Evolutionary conservation across 2,888 invertebrate genomes (phyloP).

Genomic region (Drosophila kambysellisi): DNA sequence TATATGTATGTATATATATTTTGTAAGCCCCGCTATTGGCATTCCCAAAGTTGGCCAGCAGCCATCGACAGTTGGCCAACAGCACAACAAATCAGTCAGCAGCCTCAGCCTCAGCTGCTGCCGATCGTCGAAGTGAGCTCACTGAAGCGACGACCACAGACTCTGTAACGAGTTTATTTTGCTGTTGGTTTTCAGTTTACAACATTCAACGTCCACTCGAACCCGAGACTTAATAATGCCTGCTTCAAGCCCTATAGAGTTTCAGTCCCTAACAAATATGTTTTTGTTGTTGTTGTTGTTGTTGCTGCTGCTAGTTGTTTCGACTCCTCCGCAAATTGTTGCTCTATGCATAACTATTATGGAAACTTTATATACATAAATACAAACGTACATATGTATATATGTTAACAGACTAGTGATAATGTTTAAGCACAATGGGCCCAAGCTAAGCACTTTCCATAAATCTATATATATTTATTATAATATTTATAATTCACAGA

Average conservation of each 20-base stretch:
- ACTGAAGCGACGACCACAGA: constrained; percentile 44
- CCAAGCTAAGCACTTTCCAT: neutral
- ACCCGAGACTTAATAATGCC: constrained; percentile 3
- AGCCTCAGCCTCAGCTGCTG: constrained; percentile 36
- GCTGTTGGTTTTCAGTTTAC: constrained; percentile 13
- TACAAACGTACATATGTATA: neutral
- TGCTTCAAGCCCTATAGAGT: constrained; percentile 21
- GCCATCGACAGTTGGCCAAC: constrained; percentile 58
- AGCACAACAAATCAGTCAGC: constrained; percentile 71
- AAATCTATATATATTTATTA: neutral
- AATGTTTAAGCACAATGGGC: constrained; percentile 7
- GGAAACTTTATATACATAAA: neutral
- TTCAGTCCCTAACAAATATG: constrained; percentile 11
- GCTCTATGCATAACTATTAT: constrained; percentile 5
- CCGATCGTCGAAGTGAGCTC: constrained; percentile 55
- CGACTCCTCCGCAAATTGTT: constrained; percentile 44
- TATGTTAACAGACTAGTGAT: constrained; percentile 2
- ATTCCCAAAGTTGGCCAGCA: constrained; percentile 48
- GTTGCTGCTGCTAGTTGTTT: neutral
- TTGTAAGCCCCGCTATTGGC: constrained; percentile 63
- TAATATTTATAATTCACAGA: neutral
- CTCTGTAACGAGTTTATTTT: constrained; percentile 57
- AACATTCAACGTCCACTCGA: constrained; percentile 28
- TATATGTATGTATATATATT: constrained; percentile 21
- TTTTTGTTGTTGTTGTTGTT: neutral